Conservation (phyloP, 2,888 invertebrate genomes). For the Drosophila emarginata region DNA sequence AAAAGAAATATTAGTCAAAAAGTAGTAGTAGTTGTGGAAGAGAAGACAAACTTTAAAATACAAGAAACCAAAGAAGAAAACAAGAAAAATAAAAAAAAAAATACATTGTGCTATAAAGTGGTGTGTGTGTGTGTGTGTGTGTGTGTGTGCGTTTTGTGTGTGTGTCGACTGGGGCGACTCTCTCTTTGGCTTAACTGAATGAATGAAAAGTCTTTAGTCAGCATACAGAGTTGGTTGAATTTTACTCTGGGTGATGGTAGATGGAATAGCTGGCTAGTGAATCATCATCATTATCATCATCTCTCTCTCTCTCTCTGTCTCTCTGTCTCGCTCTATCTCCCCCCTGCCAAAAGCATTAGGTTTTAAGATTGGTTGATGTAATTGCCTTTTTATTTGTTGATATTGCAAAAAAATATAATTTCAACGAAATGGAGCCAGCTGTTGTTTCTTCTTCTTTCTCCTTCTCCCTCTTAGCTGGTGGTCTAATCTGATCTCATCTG, state of each 20-base stretch:
- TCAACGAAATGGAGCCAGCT: constrained; percentile 12
- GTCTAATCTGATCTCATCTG: constrained; percentile 3
- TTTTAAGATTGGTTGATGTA: constrained; percentile 12
- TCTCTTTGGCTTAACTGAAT: constrained; percentile 3
- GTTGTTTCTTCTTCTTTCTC: not conserved
- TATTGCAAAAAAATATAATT: constrained; percentile 15
- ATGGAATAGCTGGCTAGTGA: constrained; percentile 10
- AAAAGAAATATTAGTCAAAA: not conserved
- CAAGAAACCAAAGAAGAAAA: not conserved
- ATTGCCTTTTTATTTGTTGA: constrained; percentile 16
- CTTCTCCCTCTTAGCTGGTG: not conserved
- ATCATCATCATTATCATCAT: constrained; percentile 12
- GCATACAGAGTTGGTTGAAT: constrained; percentile 8
- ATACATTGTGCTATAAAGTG: not conserved
- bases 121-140: constrained; percentile 3
- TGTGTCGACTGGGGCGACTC: not conserved
- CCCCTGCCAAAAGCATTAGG: constrained; percentile 1
- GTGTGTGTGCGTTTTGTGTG: too few relatives aligned
- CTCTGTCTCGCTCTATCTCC: not conserved
- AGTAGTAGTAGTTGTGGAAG: not conserved
- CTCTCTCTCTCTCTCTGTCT: not conserved
- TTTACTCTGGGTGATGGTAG: not conserved
- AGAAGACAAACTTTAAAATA: constrained; percentile 7
- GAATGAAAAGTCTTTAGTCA: constrained; percentile 19
- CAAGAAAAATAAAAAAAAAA: too few relatives aligned